Conservation (phyloP, 2,888 invertebrate species). For the Belgica antarctica region DNA sequence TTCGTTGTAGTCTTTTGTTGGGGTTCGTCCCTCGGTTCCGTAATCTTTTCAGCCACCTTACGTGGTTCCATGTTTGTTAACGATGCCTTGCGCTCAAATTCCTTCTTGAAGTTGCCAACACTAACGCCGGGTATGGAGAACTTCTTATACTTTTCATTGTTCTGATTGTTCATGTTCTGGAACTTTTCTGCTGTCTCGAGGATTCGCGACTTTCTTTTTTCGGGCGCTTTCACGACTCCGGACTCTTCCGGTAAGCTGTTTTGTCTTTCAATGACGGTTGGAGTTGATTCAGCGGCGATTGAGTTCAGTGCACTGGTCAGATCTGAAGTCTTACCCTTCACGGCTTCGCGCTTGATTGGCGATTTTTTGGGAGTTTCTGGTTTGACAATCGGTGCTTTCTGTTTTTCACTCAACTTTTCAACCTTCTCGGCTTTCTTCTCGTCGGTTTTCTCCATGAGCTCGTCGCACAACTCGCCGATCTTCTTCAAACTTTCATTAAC, state of each 20-base stretch:
- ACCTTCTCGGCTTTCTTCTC: constrained; percentile 45
- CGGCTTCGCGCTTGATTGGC: constrained; percentile 39
- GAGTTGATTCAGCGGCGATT: constrained; percentile 48
- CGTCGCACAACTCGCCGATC: constrained; percentile 52
- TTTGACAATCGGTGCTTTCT: not conserved
- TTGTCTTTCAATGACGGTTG: constrained; percentile 50
- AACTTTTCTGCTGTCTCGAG: constrained; percentile 71
- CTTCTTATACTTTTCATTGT: constrained; percentile 69
- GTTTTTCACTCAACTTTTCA: not conserved
- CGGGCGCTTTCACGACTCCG: constrained; percentile 55
- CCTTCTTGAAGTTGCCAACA: constrained; percentile 82
- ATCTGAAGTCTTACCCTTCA: constrained; percentile 38
- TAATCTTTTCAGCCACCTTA: not conserved
- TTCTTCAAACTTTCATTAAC: constrained; percentile 49
- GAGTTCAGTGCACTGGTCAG: constrained; percentile 44
- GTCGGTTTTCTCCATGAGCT: constrained; percentile 48
- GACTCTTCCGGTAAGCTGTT: constrained; percentile 54
- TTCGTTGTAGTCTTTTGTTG: not conserved
- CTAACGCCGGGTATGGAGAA: constrained; percentile 77
- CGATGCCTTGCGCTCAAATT: constrained; percentile 78
- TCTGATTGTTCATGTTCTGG: constrained; percentile 57
- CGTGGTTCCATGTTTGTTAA: constrained; percentile 51
- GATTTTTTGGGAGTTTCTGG: constrained; percentile 22
- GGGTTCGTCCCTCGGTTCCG: not conserved
- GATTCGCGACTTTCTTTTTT: constrained; percentile 65